phyloP scores from a whole-genome alignment of 2,888 invertebrate species.

The Callimorpha dominula region DNA sequence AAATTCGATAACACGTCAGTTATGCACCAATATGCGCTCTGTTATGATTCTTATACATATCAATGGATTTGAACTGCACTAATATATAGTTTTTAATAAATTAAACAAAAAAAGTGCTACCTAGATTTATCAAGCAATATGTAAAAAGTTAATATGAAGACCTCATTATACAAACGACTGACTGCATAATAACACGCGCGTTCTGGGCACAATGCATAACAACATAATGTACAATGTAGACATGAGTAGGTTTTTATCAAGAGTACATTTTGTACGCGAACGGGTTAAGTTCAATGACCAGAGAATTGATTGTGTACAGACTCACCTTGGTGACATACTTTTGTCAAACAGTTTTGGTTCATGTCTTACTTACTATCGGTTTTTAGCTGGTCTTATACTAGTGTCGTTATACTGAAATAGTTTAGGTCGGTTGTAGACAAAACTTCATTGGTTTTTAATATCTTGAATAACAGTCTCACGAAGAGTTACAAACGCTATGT shows the following conservation, averaged over 20 bases:
- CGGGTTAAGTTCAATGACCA: slow-evolving; percentile 63
- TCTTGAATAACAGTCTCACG: slow-evolving; percentile 12
- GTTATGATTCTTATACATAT: not conserved
- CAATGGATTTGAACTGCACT: not conserved
- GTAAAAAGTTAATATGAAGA: not conserved
- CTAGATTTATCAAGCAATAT: not conserved
- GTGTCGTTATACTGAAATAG: not conserved
- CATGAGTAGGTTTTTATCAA: slow-evolving; percentile 40
- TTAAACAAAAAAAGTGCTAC: not conserved
- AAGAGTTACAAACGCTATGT: slow-evolving; percentile 37
- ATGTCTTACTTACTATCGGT: slow-evolving; percentile 19
- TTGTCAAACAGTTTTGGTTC: slow-evolving; percentile 35
- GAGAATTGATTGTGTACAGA: slow-evolving; percentile 50
- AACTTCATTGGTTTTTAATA: not conserved
- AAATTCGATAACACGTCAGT: not conserved
- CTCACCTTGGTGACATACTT: slow-evolving; percentile 58
- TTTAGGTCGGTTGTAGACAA: not conserved
- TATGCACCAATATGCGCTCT: not conserved
- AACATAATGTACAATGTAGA: slow-evolving; percentile 11
- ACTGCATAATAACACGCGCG: slow-evolving; percentile 13
- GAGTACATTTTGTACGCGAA: slow-evolving; percentile 31
- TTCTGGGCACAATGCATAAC: slow-evolving; percentile 15
- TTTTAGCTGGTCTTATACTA: slow-evolving; percentile 5
- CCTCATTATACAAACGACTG: slow-evolving; percentile 1
- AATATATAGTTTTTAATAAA: not conserved